Conservation (phyloP, 64 coral and sea anemone genomes). For the Exaiptasia diaphana region DNA sequence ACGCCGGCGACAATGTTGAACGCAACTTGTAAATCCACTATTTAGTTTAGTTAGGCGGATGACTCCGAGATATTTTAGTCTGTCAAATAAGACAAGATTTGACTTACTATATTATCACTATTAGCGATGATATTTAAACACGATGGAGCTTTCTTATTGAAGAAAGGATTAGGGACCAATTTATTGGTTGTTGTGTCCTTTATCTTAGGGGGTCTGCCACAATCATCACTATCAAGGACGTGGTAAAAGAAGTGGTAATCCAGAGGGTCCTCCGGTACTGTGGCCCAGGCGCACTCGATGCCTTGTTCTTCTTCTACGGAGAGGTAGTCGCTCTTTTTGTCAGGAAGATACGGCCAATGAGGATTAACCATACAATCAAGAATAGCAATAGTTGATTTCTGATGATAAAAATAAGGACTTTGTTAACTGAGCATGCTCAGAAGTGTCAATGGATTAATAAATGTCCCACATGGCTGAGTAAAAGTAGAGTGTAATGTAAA, state of each 20-base stretch:
- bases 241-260: constrained; percentile 97
- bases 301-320: constrained; percentile 57
- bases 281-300: constrained; percentile 71
- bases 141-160: constrained; percentile 47
- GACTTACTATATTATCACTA: constrained; percentile 77
- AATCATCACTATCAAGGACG: constrained; percentile 71
- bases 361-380: constrained; percentile 86
- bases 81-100: too few relatives aligned
- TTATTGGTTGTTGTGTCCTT: constrained; percentile 10
- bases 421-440: too few relatives aligned
- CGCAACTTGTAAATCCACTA: too few relatives aligned
- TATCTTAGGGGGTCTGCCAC: constrained; percentile 67
- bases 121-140: constrained; percentile 81
- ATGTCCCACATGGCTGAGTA: too few relatives aligned
- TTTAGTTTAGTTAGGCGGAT: too few relatives aligned
- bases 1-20: too few relatives aligned
- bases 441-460: too few relatives aligned
- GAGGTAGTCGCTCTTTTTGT: constrained; percentile 48
- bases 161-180: constrained; percentile 42
- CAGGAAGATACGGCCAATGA: constrained; percentile 87
- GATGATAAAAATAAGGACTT: constrained; percentile 15
- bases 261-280: constrained; percentile 83
- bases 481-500: too few relatives aligned
- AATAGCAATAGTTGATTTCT: constrained; percentile 85
- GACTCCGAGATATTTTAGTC: too few relatives aligned